Evolutionary conservation across 2,797 vertebrate genomes (phyloP).

Genomic region (Chelmon rostratus): DNA sequence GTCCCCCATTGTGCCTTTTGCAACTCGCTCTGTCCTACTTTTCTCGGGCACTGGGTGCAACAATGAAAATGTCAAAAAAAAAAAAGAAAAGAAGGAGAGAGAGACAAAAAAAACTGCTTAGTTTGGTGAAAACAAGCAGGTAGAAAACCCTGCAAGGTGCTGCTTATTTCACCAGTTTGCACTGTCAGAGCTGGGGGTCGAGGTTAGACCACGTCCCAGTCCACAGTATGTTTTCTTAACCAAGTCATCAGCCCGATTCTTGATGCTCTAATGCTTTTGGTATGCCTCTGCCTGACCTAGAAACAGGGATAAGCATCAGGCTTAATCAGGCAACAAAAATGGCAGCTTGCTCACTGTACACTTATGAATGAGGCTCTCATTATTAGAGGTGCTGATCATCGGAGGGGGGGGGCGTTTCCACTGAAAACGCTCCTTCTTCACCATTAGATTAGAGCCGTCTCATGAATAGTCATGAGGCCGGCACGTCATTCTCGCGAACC

Average conservation of each 20-base stretch:
- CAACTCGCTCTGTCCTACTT: constrained; percentile 70
- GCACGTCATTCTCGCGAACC: constrained; percentile 69
- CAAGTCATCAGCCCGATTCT: constrained; percentile 30
- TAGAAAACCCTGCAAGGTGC: not conserved
- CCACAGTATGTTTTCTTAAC: constrained; percentile 21
- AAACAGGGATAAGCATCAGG: constrained; percentile 67
- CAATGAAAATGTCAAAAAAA: constrained; percentile 24
- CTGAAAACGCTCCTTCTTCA: constrained; percentile 31
- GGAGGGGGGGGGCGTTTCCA: constrained; percentile 31
- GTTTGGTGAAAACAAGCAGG: not conserved
- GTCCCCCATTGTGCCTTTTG: constrained; percentile 49
- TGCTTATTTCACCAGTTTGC: not conserved
- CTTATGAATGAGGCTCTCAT: constrained; percentile 54
- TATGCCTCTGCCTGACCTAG: constrained; percentile 68
- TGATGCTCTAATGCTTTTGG: constrained; percentile 54
- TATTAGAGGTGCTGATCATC: constrained; percentile 45
- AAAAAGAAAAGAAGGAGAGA: not conserved
- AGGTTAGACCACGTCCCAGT: not conserved
- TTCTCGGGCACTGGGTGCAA: constrained; percentile 19
- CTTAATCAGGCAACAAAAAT: constrained; percentile 66
- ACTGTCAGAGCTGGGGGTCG: not conserved
- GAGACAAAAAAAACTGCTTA: not conserved
- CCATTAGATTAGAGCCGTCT: constrained; percentile 65
- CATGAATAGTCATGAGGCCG: constrained; percentile 80
- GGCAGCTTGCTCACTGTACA: constrained; percentile 56